Evolutionary conservation across 2,113 vertebrate species (phyloP), one percentile per base, ranked within the genome.

Genomic region (Ranitomeya imitator): DNA sequence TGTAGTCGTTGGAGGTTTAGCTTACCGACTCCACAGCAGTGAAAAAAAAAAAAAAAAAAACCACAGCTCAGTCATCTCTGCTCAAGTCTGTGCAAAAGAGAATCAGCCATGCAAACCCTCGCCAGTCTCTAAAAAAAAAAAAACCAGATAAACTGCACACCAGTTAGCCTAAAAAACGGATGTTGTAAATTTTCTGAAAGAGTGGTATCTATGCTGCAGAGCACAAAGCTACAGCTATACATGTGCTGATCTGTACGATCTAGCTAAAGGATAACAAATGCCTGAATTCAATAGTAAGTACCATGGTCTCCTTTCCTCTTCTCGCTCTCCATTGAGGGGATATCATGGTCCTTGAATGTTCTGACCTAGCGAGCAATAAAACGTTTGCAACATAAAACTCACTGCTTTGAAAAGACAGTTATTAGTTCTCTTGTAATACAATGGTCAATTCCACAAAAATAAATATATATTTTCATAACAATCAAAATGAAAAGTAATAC

Each of bases 271-370:
- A 52, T 52, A 21, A 76, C 37, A 51, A 76, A 7, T 74, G 71
- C 16, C 71, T 76, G 1, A 76, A 74, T 37, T 19, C 18, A 76
- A 52, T 26, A 26, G 55, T 23, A 84, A 84, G 60, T 91, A 76
- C 78, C 0, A 90, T 54, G 65, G 52, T 11, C 80, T 55, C 18
- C 65, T 83, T 37, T 51, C 54, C 18, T 69, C 26, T 21, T 31
- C 59, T 26, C 65, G 26, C 69, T 57, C 87, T 85, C 79, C 86
- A 89, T 81, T 81, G 67, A 90, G 89, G 77, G 81, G 88, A 55
- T 26, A 85, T 45, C 23, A 77, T 61, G 57, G 57, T 13, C 59
- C 79, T 81, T 81, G 57, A 61, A 37, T 61, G 37, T 61, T 81
- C 79, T 61, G 57, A 63, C 79, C 79, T 81, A 81, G 57, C 79